A percentile compares a stretch with the other conserved stretches of the same genome.
Evolutionary conservation across 2,888 invertebrate genomes (phyloP).

Genomic region (Sarcophaga rosellei): DNA sequence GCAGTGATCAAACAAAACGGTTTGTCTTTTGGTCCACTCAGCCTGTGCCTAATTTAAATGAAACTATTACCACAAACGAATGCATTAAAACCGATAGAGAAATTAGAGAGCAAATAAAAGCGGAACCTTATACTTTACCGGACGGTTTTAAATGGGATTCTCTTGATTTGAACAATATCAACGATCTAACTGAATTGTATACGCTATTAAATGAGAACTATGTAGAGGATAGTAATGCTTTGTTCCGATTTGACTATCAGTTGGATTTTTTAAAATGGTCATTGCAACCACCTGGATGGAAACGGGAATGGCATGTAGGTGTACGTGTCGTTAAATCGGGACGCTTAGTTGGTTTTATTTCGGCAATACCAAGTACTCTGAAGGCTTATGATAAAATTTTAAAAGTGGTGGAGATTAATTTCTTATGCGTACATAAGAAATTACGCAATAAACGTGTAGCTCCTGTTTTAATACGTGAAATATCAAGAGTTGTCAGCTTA

Average conservation of each 20-base stretch:
- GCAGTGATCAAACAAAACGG: constrained; percentile 83
- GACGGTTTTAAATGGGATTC: constrained; percentile 98
- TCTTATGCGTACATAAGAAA: constrained; percentile 99
- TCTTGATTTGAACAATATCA: constrained; percentile 92
- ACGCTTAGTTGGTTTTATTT: constrained; percentile 98
- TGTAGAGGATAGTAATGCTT: constrained; percentile 99
- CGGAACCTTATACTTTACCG: constrained; percentile 96
- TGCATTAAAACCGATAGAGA: constrained; percentile 94
- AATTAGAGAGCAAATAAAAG: constrained; percentile 88
- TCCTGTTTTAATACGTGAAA: constrained; percentile 98
- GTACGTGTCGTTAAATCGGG: constrained; percentile 96
- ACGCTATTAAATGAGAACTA: constrained; percentile 98
- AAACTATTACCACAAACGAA: constrained; percentile 94
- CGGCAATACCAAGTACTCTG: constrained; percentile 97
- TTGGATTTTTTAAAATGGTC: constrained; percentile 99
- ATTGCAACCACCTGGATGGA: constrained; percentile 98
- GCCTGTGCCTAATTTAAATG: constrained; percentile 98
- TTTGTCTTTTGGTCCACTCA: constrained; percentile 99
- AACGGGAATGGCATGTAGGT: constrained; percentile 96
- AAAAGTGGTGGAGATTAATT: constrained; percentile 99
- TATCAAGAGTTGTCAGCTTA: constrained; percentile 97
- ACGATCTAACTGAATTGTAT: constrained; percentile 95
- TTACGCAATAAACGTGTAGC: constrained; percentile 98
- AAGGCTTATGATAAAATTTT: constrained; percentile 93
- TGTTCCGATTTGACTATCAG: constrained; percentile 99